Base-by-base conservation (phyloP, 2,888 invertebrate genomes). In the Campaea margaritaria region DNA sequence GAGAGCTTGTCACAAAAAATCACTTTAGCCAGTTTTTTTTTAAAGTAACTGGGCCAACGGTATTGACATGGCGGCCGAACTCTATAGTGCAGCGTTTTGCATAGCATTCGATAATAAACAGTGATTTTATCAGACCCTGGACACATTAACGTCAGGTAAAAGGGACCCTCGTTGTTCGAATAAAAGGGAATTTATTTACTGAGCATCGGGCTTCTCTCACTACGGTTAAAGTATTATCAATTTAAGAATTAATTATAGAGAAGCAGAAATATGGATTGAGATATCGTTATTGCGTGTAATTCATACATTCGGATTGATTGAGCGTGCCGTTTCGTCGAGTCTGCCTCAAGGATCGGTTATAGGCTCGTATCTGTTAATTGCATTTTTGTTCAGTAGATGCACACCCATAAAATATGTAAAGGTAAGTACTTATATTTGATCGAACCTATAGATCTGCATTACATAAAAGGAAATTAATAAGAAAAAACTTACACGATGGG, bases 131-230 rank as follows among this genome's bases (percentile, higher is more conserved):
- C 65, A 62, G 39, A 14, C 49, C 13, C 15, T n/a, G 34, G 38
- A 42, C 36, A 68, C 75, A 73, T 80, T 75, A 77, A 72, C 61
- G 76, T 75, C 77, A 36, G 16, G 44, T 64, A 62, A 72, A 77
- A 63, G 58, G 28, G 39, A 0, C 16, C 9, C 21, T 21, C 21
- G 21, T 31, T 48, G 58, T n/a, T 48, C 15, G 12, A 21, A 36
- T 47, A 44, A 44, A 34, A 16, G 21, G 3, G 39, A 49, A 65
- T 73, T 65, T 69, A 69, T 70, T 68, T 57, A 46, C 44, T 36
- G 42, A 43, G 13, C 46, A 13, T 1, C 28, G 45, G 4, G 21
- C 43, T 27, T 7, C 28, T 21, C 44, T 49, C 13, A 16, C 43
- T 2, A 10, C 27, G 8, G 5, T 10, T 45, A 36, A 21, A 21